phyloP scores from a whole-genome alignment of 2,797 vertebrate species.

The Epinephelus coioides region DNA sequence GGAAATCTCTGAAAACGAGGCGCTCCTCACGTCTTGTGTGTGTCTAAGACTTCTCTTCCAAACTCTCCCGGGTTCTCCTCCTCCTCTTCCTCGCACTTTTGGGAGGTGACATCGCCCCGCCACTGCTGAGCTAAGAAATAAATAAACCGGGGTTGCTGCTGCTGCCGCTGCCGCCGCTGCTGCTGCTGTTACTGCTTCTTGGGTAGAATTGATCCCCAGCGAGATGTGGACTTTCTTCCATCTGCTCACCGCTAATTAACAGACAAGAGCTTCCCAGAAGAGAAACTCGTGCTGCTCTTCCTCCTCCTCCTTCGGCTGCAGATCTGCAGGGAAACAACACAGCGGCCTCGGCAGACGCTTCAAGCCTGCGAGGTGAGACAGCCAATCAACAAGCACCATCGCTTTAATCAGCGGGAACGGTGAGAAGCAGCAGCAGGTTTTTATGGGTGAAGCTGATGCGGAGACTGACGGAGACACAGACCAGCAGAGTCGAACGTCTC shows the following conservation, averaged over 20 bases:
- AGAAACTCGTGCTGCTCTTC: conserved; percentile 57
- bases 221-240: conserved; percentile 81
- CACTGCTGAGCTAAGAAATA: conserved; percentile 72
- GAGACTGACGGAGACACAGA: background rate
- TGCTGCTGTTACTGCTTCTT: conserved; percentile 62
- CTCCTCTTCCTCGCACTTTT: conserved; percentile 46
- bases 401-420: conserved; percentile 55
- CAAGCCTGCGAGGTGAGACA: conserved; percentile 60
- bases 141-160: conserved; percentile 68
- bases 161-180: conserved; percentile 21
- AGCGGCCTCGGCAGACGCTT: conserved; percentile 55
- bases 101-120: conserved; percentile 71
- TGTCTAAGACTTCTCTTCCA: conserved; percentile 58
- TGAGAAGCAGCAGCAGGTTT: background rate
- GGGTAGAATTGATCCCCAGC: conserved; percentile 76
- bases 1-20: conserved; percentile 65
- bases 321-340: conserved; percentile 65
- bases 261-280: conserved; percentile 78
- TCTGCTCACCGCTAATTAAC: conserved; percentile 85
- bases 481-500: conserved; percentile 9
- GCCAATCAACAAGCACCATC: conserved; percentile 59
- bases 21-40: conserved; percentile 58
- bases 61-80: conserved; percentile 65
- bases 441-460: background rate
- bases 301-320: conserved; percentile 55